phyloP scores from a whole-genome alignment of 35 echinoderm and acorn worm species.

The Lytechinus pictus region DNA sequence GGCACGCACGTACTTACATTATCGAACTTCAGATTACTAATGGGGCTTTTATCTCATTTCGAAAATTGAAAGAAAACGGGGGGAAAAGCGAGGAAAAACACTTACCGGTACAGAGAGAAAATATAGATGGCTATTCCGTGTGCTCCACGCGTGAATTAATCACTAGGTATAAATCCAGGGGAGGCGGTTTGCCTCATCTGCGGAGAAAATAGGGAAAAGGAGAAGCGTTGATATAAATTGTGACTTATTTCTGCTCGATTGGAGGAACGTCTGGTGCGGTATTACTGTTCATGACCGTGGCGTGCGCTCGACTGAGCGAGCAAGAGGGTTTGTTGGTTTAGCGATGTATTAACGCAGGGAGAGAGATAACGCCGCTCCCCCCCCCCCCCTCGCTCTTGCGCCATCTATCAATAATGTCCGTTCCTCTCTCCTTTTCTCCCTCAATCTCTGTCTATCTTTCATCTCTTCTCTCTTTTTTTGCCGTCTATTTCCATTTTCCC shows the following conservation, averaged over 20 bases:
- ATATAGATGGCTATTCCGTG: not conserved
- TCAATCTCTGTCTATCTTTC: not conserved
- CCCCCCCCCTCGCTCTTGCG: too few species aligned
- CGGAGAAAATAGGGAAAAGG: not conserved
- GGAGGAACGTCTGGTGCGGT: not conserved
- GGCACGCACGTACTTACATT: not conserved
- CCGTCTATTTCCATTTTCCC: too few species aligned
- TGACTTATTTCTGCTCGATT: not conserved
- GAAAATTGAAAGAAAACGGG: conserved; percentile 1
- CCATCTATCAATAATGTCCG: too few species aligned
- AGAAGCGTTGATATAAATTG: not conserved
- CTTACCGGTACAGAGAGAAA: not conserved
- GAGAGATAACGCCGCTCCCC: not conserved
- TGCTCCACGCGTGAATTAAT: not conserved
- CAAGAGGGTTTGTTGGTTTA: not conserved
- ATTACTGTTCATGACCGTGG: not conserved
- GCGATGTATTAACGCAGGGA: not conserved
- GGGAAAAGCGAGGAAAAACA: not conserved
- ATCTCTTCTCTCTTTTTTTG: too few species aligned
- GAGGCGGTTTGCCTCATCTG: not conserved
- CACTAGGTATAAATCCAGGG: not conserved
- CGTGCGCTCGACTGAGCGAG: not conserved
- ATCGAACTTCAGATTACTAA: conserved; percentile 13
- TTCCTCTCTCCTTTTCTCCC: not conserved
- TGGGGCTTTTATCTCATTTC: not conserved